Conservation (phyloP, 1,140 invertebrate species). For the Hycleus cichorii region DNA sequence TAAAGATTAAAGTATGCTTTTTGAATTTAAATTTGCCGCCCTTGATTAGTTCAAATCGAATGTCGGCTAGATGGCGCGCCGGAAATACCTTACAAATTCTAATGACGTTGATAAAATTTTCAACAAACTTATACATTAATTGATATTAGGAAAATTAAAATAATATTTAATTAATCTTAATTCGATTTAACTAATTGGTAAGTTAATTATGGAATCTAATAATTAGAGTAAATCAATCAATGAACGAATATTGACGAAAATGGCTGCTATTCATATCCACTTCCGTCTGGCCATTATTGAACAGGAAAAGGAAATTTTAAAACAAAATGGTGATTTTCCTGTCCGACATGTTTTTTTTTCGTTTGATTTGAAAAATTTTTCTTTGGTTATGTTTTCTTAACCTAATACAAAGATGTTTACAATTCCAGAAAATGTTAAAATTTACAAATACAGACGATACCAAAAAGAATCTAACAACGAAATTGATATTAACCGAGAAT, state of each 20-base stretch:
- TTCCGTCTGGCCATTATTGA: conserved; percentile 28
- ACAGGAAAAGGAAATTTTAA: conserved; percentile 41
- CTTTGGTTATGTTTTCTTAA: conserved; percentile 1
- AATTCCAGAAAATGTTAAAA: conserved; percentile 36
- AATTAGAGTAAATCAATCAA: not conserved
- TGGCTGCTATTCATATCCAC: conserved; percentile 30
- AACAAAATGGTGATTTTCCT: conserved; percentile 35
- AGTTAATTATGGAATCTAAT: not conserved
- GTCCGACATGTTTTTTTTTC: conserved; percentile 17
- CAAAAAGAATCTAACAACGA: conserved; percentile 18
- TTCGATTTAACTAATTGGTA: too few species aligned
- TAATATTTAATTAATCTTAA: too few species aligned
- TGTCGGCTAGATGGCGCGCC: too few species aligned
- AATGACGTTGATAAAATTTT: too few species aligned
- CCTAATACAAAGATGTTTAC: conserved; percentile 13
- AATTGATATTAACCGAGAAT: conserved; percentile 20
- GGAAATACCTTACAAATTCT: too few species aligned
- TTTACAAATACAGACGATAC: conserved; percentile 19
- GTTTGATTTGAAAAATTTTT: conserved; percentile 12
- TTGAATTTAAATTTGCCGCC: too few species aligned
- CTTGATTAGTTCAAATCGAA: too few species aligned
- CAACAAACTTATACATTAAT: too few species aligned
- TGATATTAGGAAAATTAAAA: too few species aligned
- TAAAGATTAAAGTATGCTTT: too few species aligned
- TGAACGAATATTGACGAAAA: conserved; percentile 23